Percentiles rank a stretch among this genome's conserved stretches.
phyloP scores from a whole-genome alignment of 2,113 vertebrate species.

The Crypturellus undulatus region DNA sequence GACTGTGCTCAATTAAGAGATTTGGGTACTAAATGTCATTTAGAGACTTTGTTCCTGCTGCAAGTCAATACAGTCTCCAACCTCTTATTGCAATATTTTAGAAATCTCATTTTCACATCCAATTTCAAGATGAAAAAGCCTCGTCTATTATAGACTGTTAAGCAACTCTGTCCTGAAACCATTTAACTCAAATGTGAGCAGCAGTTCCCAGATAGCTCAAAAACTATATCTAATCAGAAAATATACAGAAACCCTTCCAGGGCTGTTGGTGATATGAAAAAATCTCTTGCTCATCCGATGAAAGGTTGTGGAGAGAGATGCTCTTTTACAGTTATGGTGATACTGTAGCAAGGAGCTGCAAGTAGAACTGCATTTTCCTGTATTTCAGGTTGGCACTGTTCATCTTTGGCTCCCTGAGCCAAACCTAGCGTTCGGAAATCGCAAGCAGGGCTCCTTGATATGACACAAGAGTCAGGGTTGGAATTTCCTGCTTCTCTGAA shows the following conservation, averaged over 20 bases:
- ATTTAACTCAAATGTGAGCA: neutral
- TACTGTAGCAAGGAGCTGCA: neutral
- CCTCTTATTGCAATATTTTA: neutral
- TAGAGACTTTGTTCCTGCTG: neutral
- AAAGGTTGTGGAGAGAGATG: neutral
- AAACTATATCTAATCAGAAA: neutral
- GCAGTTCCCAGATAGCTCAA: neutral
- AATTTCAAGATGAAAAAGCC: neutral
- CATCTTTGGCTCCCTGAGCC: neutral
- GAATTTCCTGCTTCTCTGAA: neutral
- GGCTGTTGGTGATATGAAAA: neutral
- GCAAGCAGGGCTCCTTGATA: neutral
- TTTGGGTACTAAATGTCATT: neutral
- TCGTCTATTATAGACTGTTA: rapidly evolving
- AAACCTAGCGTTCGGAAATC: neutral
- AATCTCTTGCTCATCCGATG: neutral
- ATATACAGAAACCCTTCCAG: neutral
- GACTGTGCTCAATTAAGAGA: neutral
- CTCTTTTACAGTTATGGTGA: rapidly evolving
- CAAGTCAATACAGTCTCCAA: neutral
- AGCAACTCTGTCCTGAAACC: neutral
- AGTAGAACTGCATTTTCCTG: neutral
- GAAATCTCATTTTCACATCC: neutral
- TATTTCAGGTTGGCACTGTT: neutral
- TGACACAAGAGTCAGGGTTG: neutral